Conservation (phyloP, 1,140 invertebrate genomes). For the Drosophila yakuba region DNA sequence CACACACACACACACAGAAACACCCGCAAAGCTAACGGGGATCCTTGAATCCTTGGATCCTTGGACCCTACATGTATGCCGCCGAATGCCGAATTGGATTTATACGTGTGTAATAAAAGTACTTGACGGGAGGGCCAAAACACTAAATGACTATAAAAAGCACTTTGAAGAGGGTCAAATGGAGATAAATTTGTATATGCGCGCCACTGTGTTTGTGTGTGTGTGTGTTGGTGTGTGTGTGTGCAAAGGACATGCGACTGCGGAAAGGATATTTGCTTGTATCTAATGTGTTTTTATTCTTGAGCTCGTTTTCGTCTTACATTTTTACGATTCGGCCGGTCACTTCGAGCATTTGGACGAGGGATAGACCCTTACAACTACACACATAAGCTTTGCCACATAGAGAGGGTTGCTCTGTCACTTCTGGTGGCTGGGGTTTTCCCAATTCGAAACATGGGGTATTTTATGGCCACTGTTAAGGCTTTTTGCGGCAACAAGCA, state of each 20-base stretch:
- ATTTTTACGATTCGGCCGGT: slow-evolving; percentile 79
- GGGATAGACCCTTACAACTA: slow-evolving; percentile 40
- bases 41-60: slow-evolving; percentile 12
- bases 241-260: slow-evolving; percentile 62
- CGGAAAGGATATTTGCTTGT: slow-evolving; percentile 81
- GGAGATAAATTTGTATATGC: slow-evolving; percentile 82
- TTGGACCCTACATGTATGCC: slow-evolving; percentile 42
- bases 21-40: slow-evolving; percentile 4
- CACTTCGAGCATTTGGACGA: slow-evolving; percentile 65
- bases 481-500: slow-evolving; percentile 60
- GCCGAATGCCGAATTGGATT: slow-evolving; percentile 81
- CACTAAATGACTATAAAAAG: slow-evolving; percentile 84
- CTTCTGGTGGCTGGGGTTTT: slow-evolving; percentile 42
- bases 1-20: too few relatives aligned
- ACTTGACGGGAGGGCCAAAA: slow-evolving; percentile 83
- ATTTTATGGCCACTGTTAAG: slow-evolving; percentile 77
- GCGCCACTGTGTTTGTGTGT: slow-evolving; percentile 15
- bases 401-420: slow-evolving; percentile 57
- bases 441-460: slow-evolving; percentile 21
- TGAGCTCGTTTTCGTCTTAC: slow-evolving; percentile 79
- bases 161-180: slow-evolving; percentile 85
- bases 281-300: slow-evolving; percentile 83
- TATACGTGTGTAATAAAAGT: slow-evolving; percentile 84
- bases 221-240: not conserved
- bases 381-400: not conserved